phyloP scores from a whole-genome alignment of 2,888 invertebrate species.

The Limnephilus marmoratus region DNA sequence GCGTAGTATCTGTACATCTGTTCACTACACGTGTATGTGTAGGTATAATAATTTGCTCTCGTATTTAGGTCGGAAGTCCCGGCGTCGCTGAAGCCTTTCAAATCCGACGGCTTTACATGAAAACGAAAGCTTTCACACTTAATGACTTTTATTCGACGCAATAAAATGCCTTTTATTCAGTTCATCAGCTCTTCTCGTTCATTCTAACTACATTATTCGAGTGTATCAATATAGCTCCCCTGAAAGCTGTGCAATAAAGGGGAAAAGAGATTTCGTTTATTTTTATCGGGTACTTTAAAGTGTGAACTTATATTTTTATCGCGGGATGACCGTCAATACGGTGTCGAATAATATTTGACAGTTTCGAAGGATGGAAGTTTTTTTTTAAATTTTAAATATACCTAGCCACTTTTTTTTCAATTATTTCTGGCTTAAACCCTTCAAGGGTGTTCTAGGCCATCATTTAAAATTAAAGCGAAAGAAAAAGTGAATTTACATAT shows the following conservation, averaged over 20 bases:
- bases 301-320: neutral
- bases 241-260: neutral
- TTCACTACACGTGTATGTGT: neutral
- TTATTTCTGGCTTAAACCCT: too few species aligned
- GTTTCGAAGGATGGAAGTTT: neutral
- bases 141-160: slow-evolving; percentile 34
- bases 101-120: slow-evolving; percentile 13
- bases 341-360: too few species aligned
- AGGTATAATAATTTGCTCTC: neutral
- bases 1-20: neutral
- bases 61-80: slow-evolving; percentile 7
- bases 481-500: too few species aligned
- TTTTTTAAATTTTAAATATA: too few species aligned
- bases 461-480: too few species aligned
- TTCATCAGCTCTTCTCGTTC: slow-evolving; percentile 15
- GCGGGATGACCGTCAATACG: neutral
- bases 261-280: neutral
- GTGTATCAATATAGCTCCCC: neutral
- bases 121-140: slow-evolving; percentile 39
- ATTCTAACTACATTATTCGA: neutral
- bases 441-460: too few species aligned
- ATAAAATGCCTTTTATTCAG: slow-evolving; percentile 25
- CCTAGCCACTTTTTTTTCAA: too few species aligned
- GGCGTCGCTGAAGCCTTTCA: neutral
- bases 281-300: neutral